Conservation (phyloP, 2,797 vertebrate species). For the Anabacerthia variegaticeps region DNA sequence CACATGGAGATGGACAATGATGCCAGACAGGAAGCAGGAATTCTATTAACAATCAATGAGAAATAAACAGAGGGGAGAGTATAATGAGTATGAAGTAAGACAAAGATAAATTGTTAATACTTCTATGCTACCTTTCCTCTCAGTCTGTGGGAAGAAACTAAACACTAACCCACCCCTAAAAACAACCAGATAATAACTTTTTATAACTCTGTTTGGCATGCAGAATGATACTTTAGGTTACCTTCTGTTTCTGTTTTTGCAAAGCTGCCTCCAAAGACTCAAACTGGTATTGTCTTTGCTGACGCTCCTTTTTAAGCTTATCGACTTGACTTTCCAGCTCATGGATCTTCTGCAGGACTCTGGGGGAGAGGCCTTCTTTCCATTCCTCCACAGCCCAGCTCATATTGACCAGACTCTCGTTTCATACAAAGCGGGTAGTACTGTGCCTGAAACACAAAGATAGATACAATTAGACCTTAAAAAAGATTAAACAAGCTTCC, state of each 20-base stretch:
- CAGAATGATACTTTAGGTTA: not conserved
- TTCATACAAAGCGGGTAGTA: not conserved
- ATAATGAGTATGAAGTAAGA: not conserved
- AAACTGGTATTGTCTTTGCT: constrained; percentile 90
- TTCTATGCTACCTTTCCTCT: not conserved
- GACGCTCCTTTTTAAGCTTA: constrained; percentile 89
- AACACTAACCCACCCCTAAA: not conserved
- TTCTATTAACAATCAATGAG: not conserved
- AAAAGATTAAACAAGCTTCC: fast-evolving
- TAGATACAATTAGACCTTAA: not conserved
- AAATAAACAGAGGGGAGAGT: not conserved
- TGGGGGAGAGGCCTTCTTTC: constrained; percentile 90
- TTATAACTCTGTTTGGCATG: not conserved
- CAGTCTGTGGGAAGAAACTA: not conserved
- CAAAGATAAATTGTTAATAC: not conserved
- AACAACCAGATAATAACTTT: not conserved
- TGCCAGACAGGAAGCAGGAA: not conserved
- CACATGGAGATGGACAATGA: not conserved
- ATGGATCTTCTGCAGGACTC: constrained; percentile 90
- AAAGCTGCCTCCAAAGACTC: constrained; percentile 88
- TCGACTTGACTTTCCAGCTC: constrained; percentile 90
- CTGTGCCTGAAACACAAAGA: not conserved
- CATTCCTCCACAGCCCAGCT: constrained; percentile 94
- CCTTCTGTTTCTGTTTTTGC: constrained; percentile 94
- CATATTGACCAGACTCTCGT: constrained; percentile 73